Evolutionary conservation across 1,140 invertebrate species (phyloP), one percentile per base, ranked within the genome.

Genomic region (Dendroctonus ponderosae): DNA sequence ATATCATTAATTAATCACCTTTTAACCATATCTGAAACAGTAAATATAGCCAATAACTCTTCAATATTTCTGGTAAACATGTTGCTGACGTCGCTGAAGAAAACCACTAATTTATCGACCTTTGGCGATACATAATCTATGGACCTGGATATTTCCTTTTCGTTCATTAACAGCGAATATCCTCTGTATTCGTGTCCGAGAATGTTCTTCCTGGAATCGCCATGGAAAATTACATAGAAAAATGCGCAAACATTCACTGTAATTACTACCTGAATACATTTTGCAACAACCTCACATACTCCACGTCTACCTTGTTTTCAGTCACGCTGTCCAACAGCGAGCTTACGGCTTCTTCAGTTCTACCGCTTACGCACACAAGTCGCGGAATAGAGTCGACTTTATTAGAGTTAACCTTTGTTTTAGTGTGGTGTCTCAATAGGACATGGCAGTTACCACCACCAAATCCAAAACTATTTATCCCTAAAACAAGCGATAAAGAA

Each of bases 381-480:
- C 87, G 78, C 3, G 85, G 86, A 9, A 86, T 59, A 65, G 82
- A 74, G 61, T 26, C 56, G 7, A 80, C 81, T n/a, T 78, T 69
- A 64, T 84, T 82, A 1, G 79, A 61, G 71, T 86, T 86, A 15
- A 76, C 71, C 26, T 26, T 26, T 26, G 1, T 3, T 62, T 85
- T 86, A 0, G 72, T 5, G 72, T 83, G 77, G 3, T 79, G 81
- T 77, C 82, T 82, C 0, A 94, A 71, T 7, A 94, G 71, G 37
- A 86, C 78, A 76, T 93, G 91, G 37, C 85, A 81, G 71, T 88
- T 86, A 12, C 82, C 81, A 37, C 86, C 85, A 50, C 87, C 85
- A 70, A 88, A 87, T 61, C 87, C 85, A 70, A 88, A 87, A 26
- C 83, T 86, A 72, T 84, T 87, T 7, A 88, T 75, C 39, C 81